Base-by-base conservation (phyloP, 2,797 vertebrate genomes). In the Cirrhinus mrigala region DNA sequence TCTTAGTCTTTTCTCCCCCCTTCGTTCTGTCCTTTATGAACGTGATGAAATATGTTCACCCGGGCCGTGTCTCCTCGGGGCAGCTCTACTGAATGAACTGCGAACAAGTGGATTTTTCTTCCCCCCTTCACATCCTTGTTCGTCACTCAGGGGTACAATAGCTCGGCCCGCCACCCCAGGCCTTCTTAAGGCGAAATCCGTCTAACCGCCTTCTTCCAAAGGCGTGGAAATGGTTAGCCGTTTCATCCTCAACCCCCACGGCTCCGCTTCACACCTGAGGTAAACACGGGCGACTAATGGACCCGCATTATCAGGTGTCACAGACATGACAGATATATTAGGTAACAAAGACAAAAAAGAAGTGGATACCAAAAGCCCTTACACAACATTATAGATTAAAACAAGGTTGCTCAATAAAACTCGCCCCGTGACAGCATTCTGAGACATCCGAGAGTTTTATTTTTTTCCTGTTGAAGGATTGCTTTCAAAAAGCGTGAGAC, bases 221-320 rank as follows among this genome's bases (percentile, higher is more conserved):
- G 18, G 14, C 9, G 40, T 62, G 58, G 27, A 75, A 85, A 85
- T 27, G 15, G 40, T 62, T 71, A 69, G 68, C 14, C 0, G 11
- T 73, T 62, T 27, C 68, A 24, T 73, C 27, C 68, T 71, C 40
- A 62, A 73, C 76, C 66, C 66, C 77, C 54, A 76, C 81, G 84
- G 89, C 85, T 90, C 82, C 87, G 90, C 87, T 68, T 76, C 88
- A 90, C 90, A 91, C 91, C 91, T 94, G 92, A 95, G 89, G 80
- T 92, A 94, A 94, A 94, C 93, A 95, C 8, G 27, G 81, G 84
- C 93, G 92, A 95, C 92, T 93, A 95, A 95, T 94, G 92, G 89
- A 60, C 78, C 69, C 44, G 4, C 29, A 81, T 73, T 86, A 89
- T 94, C 92, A 90, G 90, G 92, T 95, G 92, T 95, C 87, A 37